Evolutionary conservation across 2,888 invertebrate genomes (phyloP).

Genomic region (Calameuta filiformis): DNA sequence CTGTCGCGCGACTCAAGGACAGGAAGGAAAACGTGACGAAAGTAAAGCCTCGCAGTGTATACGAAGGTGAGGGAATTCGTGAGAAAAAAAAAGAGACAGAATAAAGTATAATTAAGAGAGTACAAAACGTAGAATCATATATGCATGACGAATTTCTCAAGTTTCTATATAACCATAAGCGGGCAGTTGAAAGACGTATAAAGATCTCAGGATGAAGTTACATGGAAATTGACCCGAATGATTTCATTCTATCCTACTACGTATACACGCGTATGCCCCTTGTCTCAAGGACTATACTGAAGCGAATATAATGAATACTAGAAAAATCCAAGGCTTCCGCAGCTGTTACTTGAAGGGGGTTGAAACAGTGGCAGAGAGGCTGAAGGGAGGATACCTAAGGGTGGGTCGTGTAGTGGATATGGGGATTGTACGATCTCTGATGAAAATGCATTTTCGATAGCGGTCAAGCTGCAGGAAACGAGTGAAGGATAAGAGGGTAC

Average conservation of each 20-base stretch:
- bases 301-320: neutral
- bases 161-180: neutral
- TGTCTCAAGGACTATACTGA: neutral
- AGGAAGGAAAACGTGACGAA: constrained; percentile 13
- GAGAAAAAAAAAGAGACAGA: neutral
- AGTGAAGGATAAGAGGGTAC: constrained; percentile 3
- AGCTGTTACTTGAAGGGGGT: constrained; percentile 2
- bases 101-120: neutral
- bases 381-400: constrained; percentile 9
- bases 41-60: neutral
- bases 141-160: neutral
- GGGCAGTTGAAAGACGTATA: neutral
- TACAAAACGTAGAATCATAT: neutral
- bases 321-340: neutral
- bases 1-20: constrained; percentile 14
- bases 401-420: neutral
- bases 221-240: neutral
- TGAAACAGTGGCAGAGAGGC: constrained; percentile 22
- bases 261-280: neutral
- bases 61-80: neutral
- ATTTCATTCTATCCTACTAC: neutral
- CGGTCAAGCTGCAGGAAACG: constrained; percentile 1
- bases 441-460: constrained; percentile 18
- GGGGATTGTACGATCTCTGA: neutral
- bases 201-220: neutral